Evolutionary conservation across 2,797 vertebrate species (phyloP).

Genomic region (Knipowitschia caucasica): DNA sequence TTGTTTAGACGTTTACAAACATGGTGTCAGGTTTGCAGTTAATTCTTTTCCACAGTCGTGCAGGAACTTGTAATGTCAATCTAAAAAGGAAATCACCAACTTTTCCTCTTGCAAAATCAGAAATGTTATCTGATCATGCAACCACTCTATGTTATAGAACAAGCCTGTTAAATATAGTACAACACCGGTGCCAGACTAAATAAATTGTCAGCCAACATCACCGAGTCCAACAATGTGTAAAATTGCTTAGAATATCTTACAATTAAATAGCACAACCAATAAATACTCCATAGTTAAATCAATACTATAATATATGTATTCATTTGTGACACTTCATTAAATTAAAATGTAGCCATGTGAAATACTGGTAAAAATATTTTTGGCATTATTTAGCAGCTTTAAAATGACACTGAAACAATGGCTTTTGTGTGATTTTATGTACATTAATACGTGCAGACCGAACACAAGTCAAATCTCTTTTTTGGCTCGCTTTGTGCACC

Average conservation of each 20-base stretch:
- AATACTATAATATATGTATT: slow-evolving; percentile 48
- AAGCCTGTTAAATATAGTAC: slow-evolving; percentile 2
- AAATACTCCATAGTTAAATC: slow-evolving; percentile 51
- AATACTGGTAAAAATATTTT: slow-evolving; percentile 71
- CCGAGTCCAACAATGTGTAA: slow-evolving; percentile 48
- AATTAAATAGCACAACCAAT: slow-evolving; percentile 54
- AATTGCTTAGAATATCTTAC: slow-evolving; percentile 50
- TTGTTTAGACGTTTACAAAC: too few relatives aligned
- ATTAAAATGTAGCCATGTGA: slow-evolving; percentile 48
- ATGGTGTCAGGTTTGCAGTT: too few relatives aligned
- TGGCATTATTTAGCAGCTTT: slow-evolving; percentile 83
- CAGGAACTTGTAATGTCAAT: neutral
- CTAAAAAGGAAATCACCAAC: too few relatives aligned
- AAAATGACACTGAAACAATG: slow-evolving; percentile 77
- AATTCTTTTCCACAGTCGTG: too few relatives aligned
- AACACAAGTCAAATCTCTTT: slow-evolving; percentile 60
- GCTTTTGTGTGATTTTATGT: slow-evolving; percentile 73
- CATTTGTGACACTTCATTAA: slow-evolving; percentile 45
- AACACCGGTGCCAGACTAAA: slow-evolving; percentile 19
- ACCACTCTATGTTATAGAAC: slow-evolving; percentile 2
- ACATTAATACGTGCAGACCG: slow-evolving; percentile 61
- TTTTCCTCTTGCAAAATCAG: neutral
- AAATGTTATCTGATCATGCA: neutral
- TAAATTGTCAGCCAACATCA: slow-evolving; percentile 34
- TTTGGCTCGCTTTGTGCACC: slow-evolving; percentile 66